A percentile compares a stretch with the other conserved stretches of the same genome.
Evolutionary conservation across 2,113 vertebrate species (phyloP).

Genomic region (Todiramphus chloris): DNA sequence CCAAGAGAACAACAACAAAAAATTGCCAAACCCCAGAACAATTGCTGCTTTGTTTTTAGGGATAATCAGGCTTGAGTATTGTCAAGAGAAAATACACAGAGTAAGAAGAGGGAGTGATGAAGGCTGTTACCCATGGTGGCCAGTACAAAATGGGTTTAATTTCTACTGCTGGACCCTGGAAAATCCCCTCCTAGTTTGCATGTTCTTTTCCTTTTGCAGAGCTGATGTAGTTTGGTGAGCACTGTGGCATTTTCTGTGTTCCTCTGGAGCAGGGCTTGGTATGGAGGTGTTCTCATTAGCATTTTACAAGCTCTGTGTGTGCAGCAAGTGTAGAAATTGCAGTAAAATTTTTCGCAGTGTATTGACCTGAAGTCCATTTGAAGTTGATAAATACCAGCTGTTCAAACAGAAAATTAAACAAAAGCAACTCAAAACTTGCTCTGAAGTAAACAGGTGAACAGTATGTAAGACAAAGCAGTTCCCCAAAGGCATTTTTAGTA

Average conservation of each 20-base stretch:
- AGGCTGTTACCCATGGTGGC: rapidly evolving
- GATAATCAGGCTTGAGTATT: background rate
- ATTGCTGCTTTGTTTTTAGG: background rate
- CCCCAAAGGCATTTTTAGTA: conserved; percentile 70
- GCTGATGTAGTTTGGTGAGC: background rate
- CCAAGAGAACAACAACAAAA: background rate
- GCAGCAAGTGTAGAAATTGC: conserved; percentile 18
- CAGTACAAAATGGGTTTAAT: background rate
- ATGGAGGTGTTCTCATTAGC: background rate
- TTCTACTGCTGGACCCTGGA: background rate
- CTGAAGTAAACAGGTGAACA: conserved; percentile 70
- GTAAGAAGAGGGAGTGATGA: background rate
- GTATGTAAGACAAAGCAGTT: conserved; percentile 68
- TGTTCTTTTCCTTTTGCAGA: background rate
- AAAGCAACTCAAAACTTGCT: conserved; percentile 68
- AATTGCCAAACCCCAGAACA: rapidly evolving
- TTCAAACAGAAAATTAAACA: conserved; percentile 63
- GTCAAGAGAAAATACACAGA: rapidly evolving
- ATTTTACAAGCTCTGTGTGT: background rate
- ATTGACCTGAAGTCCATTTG: conserved; percentile 51
- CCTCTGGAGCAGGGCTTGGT: background rate
- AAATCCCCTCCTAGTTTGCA: rapidly evolving
- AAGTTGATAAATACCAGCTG: conserved; percentile 69
- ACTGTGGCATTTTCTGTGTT: background rate
- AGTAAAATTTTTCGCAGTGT: background rate